Base-by-base conservation (phyloP, 92 coral and sea anemone species). In the Meandrina meandrites region DNA sequence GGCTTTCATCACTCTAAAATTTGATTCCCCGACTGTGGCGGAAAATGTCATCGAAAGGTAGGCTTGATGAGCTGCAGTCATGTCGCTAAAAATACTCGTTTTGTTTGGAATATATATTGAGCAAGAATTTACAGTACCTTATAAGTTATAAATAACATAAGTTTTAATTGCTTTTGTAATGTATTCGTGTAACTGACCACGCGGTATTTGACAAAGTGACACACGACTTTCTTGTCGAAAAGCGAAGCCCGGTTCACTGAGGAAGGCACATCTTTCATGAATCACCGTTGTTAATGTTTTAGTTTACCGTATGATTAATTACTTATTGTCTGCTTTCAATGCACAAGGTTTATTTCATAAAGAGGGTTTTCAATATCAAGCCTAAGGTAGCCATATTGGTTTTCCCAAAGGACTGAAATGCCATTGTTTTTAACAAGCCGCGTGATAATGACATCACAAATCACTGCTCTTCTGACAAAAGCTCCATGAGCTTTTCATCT, bases 1-100 rank as follows among this genome's bases (percentile, higher is more conserved):
- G 76, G 21, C 76, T 51, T 77, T 85, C 77, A 51, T 85, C 66
- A 80, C 66, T 22, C 48, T 85, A 19, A 78, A 78, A 72, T 85
- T 85, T 15, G 36, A 85, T 21, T 40, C 82, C 4, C 1, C 66
- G 3, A 19, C 83, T 8, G 48, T 78, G n/a, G 88, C 88, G 13
- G 67, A 28, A 35, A 34, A 31, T 24, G 88, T 60, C 21, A 28
- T 85, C 34, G 88, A 64, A 78, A 62, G 88, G 88, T 85, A 78
- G 19, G 12, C 8, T 69, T 34, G 14, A 19, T 34, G 14, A 19
- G 11, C n/a, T 72, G 4, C 3, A 19, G 8, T 72, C 53, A 48
- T 12, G 53, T 9, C 53, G 53, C 53, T 48, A 48, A 19, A 37
- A 34, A 73, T 71, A 8, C 7, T 40, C 51, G 11, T 11, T 73